Percentiles rank a stretch among this genome's conserved stretches.
Evolutionary conservation across 2,888 invertebrate genomes (phyloP).

Genomic region (Anarsia innoxiella): DNA sequence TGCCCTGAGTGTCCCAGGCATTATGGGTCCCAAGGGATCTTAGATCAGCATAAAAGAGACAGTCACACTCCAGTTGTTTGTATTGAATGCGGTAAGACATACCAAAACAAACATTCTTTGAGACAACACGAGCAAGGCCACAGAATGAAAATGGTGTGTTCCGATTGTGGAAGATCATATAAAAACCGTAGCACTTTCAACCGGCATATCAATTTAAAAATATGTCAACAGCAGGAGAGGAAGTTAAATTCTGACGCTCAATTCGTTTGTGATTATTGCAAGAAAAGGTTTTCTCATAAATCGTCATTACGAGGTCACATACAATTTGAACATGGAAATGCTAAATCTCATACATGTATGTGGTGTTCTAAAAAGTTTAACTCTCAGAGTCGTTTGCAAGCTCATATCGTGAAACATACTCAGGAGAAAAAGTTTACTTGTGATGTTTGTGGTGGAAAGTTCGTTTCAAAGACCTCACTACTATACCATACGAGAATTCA

Average conservation of each 20-base stretch:
- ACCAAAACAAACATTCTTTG: background rate
- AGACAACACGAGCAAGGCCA: background rate
- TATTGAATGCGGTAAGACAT: background rate
- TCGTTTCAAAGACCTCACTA: constrained; percentile 20
- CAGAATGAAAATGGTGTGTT: background rate
- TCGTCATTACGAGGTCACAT: background rate
- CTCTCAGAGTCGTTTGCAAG: constrained; percentile 15
- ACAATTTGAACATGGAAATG: background rate
- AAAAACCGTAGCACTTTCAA: background rate
- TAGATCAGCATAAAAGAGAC: constrained; percentile 15
- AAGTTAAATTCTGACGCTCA: background rate
- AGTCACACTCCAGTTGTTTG: constrained; percentile 12
- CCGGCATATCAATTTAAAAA: too few species aligned
- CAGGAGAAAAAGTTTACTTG: constrained; percentile 22
- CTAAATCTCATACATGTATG: constrained; percentile 9
- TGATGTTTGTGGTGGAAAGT: constrained; percentile 20
- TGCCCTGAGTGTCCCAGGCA: constrained; percentile 18
- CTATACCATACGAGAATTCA: constrained; percentile 21
- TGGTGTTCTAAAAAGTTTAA: constrained; percentile 20
- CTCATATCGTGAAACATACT: constrained; percentile 22
- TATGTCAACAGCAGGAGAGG: too few species aligned
- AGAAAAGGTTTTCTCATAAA: background rate
- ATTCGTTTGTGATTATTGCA: background rate
- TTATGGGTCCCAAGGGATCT: constrained; percentile 14
- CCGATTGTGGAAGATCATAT: background rate